A percentile compares a stretch with the other conserved stretches of the same genome.
phyloP scores from a whole-genome alignment of 2,113 vertebrate genomes.

The Monopterus albus region DNA sequence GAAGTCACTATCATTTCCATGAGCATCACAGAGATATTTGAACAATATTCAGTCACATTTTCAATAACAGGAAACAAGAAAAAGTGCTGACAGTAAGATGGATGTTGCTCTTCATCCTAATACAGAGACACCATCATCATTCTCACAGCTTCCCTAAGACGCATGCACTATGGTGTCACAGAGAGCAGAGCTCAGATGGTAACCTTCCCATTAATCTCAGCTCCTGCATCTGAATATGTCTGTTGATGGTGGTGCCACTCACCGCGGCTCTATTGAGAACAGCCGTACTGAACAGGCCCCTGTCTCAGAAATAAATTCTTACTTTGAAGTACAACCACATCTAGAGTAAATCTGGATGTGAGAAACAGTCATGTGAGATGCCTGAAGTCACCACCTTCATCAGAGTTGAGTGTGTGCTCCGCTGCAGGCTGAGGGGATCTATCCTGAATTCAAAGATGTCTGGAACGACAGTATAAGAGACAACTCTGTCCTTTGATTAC shows the following conservation, averaged over 20 bases:
- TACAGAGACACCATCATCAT: slow-evolving; percentile 15
- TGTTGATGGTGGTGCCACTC: slow-evolving; percentile 49
- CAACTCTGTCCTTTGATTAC: background rate
- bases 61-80: background rate
- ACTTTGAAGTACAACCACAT: slow-evolving; percentile 55
- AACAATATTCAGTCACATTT: slow-evolving; percentile 21
- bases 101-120: slow-evolving; percentile 29
- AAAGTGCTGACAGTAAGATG: slow-evolving; percentile 27
- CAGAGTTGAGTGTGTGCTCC: background rate
- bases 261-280: slow-evolving; percentile 65
- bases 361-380: slow-evolving; percentile 39
- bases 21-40: background rate
- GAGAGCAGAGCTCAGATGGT: slow-evolving; percentile 33
- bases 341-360: slow-evolving; percentile 22
- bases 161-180: slow-evolving; percentile 30
- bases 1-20: background rate
- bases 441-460: slow-evolving; percentile 5
- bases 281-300: slow-evolving; percentile 39
- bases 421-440: background rate
- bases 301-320: slow-evolving; percentile 26
- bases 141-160: slow-evolving; percentile 12
- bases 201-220: slow-evolving; percentile 52
- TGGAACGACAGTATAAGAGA: background rate
- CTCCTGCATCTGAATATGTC: slow-evolving; percentile 55
- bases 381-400: slow-evolving; percentile 33